Evolutionary conservation across 2,797 vertebrate species (phyloP), one percentile per base, ranked within the genome.

Genomic region (Natrix natrix): DNA sequence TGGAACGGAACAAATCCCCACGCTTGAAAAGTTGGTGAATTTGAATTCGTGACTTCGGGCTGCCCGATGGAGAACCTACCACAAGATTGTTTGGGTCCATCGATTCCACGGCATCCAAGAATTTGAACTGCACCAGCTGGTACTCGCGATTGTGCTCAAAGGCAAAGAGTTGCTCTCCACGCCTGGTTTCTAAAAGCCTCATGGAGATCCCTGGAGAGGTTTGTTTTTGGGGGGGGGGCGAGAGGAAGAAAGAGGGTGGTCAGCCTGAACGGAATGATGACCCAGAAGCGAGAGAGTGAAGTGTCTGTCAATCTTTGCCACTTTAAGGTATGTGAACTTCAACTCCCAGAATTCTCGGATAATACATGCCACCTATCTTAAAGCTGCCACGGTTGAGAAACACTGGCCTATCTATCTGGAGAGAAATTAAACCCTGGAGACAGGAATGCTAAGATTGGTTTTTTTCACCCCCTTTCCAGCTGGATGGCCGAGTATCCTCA

Each of bases 51-150:
- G 3, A 0, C 48, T 13, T 52, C 59, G 20, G 26, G 28, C 13
- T 4, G 43, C 26, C 37, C 0, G 0, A 6, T 8, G 86, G 43
- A 54, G 24, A 54, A 96, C 98, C 1, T 98, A 99, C 99, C 98
- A 99, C 98, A 16, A 99, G 99, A 95, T 99, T 99, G 98, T 99
- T 99, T 69, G 99, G 99, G 96, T 99, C 99, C 99, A 99, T 98
- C 66, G 99, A 99, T 95, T 99, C 99, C 7, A 99, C 99, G 0
- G 99, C 99, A 0, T 99, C 98, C 96, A 99, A 96, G 96, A 99
- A 99, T 97, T 98, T 99, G 97, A 99, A 99, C 97, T 99, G 99
- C 16, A 99, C 97, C 97, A 99, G 99, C 95, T 99, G 99, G 96
- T 99, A 99, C 91, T 99, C 99, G 2, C 99, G 98, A 22, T 97